A percentile compares a stretch with the other conserved stretches of the same genome.
These are phyloP conservation scores for Cetoscarus ocellatus DNA, from an alignment of 2,797 vertebrate species.

Conservation along the genomic window DNA sequence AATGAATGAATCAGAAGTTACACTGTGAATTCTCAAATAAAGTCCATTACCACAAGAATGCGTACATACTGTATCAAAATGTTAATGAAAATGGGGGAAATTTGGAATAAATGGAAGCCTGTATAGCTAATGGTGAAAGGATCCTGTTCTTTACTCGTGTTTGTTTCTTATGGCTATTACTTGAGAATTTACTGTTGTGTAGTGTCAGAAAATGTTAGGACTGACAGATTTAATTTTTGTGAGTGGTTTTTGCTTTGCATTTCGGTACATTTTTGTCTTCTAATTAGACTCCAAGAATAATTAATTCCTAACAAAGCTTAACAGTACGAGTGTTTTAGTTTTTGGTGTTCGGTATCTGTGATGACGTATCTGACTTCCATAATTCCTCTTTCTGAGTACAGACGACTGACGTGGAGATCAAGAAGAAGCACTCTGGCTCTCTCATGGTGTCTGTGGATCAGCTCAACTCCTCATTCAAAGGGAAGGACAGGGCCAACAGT, in stretches of 20 bases:
- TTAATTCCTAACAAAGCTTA: slow-evolving; percentile 8
- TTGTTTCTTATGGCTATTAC: slow-evolving; percentile 22
- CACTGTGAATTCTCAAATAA: slow-evolving; percentile 61
- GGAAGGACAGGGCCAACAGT: slow-evolving; percentile 95
- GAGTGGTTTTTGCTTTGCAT: neutral
- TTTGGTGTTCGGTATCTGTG: neutral
- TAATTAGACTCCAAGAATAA: slow-evolving; percentile 16
- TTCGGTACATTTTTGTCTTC: slow-evolving; percentile 1
- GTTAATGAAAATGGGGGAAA: neutral
- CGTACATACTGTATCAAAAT: neutral
- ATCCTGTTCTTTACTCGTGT: neutral
- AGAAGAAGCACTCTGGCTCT: slow-evolving; percentile 97
- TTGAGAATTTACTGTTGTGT: slow-evolving; percentile 62
- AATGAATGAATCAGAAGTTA: slow-evolving; percentile 10
- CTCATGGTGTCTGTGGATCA: slow-evolving; percentile 98
- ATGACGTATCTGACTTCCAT: slow-evolving; percentile 32
- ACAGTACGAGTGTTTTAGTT: slow-evolving; percentile 20
- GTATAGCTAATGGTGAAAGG: slow-evolving; percentile 1
- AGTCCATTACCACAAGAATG: neutral
- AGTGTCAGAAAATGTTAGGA: slow-evolving; percentile 3
- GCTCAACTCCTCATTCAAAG: slow-evolving; percentile 94
- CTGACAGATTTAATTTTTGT: slow-evolving; percentile 2
- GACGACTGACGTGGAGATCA: slow-evolving; percentile 94
- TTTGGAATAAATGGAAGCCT: slow-evolving; percentile 1
- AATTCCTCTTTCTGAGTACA: slow-evolving; percentile 77